phyloP scores from a whole-genome alignment of 35 echinoderm and acorn worm species.

The Heliocidaris erythrogramma region DNA sequence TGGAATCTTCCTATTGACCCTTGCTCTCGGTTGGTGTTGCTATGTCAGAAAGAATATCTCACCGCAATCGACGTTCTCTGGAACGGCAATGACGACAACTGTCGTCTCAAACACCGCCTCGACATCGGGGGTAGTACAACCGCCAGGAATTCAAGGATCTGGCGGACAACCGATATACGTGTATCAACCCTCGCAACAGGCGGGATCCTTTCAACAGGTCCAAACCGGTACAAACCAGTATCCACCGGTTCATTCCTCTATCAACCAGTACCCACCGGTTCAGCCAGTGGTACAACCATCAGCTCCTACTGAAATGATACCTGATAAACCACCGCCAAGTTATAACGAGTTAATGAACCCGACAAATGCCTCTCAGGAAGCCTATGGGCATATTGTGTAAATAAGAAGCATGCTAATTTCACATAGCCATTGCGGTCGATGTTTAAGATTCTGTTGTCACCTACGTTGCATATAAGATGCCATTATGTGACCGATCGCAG shows the following conservation, averaged over 20 bases:
- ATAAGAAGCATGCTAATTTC: no score
- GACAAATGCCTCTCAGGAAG: no score
- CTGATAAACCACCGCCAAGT: not conserved
- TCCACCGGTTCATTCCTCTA: no score
- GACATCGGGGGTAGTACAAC: not conserved
- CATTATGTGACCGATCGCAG: no score
- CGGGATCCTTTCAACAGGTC: not conserved
- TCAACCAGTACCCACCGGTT: no score
- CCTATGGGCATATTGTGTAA: not conserved
- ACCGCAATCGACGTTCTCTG: not conserved
- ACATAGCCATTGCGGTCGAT: no score
- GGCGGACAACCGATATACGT: not conserved
- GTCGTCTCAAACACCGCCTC: not conserved
- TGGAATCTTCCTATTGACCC: not conserved
- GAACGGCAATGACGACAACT: not conserved
- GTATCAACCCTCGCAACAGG: not conserved
- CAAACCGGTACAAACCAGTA: not conserved
- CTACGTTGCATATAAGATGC: no score
- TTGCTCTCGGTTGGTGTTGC: not conserved
- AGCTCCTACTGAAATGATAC: not conserved
- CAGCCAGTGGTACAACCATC: not conserved
- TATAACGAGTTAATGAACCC: not conserved
- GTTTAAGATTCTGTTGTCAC: no score
- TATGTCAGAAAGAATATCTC: not conserved
- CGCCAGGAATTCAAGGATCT: not conserved